Evolutionary conservation across 2,113 vertebrate species (phyloP).

Genomic region (Geococcyx californianus): DNA sequence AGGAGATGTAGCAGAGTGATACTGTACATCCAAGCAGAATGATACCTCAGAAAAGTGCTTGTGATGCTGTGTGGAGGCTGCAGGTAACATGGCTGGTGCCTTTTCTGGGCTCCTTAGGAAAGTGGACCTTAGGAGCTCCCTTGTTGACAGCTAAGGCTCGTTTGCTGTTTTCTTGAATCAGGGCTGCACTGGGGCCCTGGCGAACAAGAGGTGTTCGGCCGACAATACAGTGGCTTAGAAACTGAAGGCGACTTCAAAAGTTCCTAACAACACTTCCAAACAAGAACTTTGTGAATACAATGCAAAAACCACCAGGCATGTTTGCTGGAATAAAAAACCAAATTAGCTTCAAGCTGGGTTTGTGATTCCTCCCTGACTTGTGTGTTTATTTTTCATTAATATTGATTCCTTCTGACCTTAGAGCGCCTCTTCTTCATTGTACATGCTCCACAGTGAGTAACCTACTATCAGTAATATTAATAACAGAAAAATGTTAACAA

Average conservation of each 20-base stretch:
- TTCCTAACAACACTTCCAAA: slow-evolving; percentile 52
- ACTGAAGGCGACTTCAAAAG: slow-evolving; percentile 1
- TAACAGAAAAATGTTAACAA: background rate
- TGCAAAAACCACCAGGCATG: slow-evolving; percentile 2
- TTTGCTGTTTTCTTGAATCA: background rate
- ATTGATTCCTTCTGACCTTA: slow-evolving; percentile 54
- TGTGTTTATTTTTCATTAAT: slow-evolving; percentile 61
- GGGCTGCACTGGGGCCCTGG: background rate
- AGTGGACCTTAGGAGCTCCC: background rate
- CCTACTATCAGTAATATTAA: slow-evolving; percentile 9
- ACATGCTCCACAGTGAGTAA: background rate
- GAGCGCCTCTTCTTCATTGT: slow-evolving; percentile 17
- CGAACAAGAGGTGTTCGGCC: background rate
- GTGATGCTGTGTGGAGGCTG: background rate
- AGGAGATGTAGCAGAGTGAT: background rate
- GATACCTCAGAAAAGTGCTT: background rate
- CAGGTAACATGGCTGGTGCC: background rate
- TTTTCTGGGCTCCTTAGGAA: background rate
- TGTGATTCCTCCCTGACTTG: slow-evolving; percentile 47
- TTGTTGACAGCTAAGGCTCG: background rate
- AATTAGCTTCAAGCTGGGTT: slow-evolving; percentile 54
- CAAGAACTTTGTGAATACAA: slow-evolving; percentile 43
- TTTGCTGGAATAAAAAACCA: slow-evolving; percentile 41
- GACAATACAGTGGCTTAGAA: background rate
- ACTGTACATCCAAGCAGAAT: background rate